Evolutionary conservation across 2,888 invertebrate genomes (phyloP).

Genomic region (Malthinus flaveolus): DNA sequence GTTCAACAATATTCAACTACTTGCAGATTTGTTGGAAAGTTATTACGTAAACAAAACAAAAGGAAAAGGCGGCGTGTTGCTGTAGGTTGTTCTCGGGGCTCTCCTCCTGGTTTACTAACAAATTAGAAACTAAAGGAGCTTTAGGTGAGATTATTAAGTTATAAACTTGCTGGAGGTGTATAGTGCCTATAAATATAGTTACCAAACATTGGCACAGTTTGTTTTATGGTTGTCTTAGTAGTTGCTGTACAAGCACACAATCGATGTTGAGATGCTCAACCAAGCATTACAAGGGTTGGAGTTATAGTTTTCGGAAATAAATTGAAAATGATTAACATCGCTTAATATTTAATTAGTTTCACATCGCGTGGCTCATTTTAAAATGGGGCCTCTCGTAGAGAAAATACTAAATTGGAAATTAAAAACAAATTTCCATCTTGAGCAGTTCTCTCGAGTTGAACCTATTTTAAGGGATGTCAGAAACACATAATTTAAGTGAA

Average conservation of each 20-base stretch:
- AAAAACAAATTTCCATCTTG: no score
- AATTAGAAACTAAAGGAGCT: slow-evolving; percentile 41
- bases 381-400: no score
- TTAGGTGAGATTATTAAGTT: slow-evolving; percentile 43
- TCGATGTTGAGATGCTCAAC: slow-evolving; percentile 8
- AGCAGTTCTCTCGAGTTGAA: no score
- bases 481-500: slow-evolving; percentile 24
- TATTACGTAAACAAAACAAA: neutral
- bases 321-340: neutral
- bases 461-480: slow-evolving; percentile 20
- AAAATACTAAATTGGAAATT: no score
- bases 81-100: neutral
- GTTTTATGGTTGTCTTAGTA: slow-evolving; percentile 27
- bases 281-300: slow-evolving; percentile 15
- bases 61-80: neutral
- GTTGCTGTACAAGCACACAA: slow-evolving; percentile 16
- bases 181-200: slow-evolving; percentile 35
- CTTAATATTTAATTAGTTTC: no score
- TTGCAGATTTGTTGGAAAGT: neutral
- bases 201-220: slow-evolving; percentile 28
- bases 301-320: slow-evolving; percentile 5
- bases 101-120: slow-evolving; percentile 36
- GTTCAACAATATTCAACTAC: neutral
- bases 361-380: no score
- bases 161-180: slow-evolving; percentile 37